Base-by-base conservation (phyloP, 2,113 vertebrate species). In the Sylvia atricapilla region DNA sequence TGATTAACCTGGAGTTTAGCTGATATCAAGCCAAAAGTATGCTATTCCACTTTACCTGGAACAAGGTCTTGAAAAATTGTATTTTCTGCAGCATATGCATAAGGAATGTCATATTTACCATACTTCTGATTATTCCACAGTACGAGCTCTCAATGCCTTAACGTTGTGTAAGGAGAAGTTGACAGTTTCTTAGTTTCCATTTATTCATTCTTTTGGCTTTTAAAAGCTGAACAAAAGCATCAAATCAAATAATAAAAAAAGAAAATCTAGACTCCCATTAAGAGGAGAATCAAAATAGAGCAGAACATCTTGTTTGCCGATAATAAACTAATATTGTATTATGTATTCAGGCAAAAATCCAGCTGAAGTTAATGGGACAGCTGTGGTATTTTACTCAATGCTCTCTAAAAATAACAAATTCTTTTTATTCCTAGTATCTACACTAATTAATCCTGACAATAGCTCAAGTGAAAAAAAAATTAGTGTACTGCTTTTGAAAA, bases 1-100 rank as follows among this genome's bases (percentile, higher is more conserved):
- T 94, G 94, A 97, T 98, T 97, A 97, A 97, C 90, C 85, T 89
- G 90, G 95, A 96, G 77, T 96, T 95, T 97, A 90, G 88, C 62
- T 81, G 93, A 93, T 96, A 97, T 89, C 76, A 83, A 72, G 75
- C n/a, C 77, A 83, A 89, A 96, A 95, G 80, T 91, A 60, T 11
- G 39, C 66, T 84, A 88, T 83, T 90, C 78, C 84, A 96, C 64
- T 91, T 96, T 97, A 96, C 60, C 55, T 94, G 84, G 90, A 91
- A 92, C 84, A 94, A 90, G 73, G 58, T 85, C 53, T 90, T 89
- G 66, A 82, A 72, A 95, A 94, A 88, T 62, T 91, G 37, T 55
- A 52, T 94, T 90, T 95, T 84, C 78, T 87, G 13, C 55, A 84
- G 59, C 55, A 72, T 87, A 84, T 89, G 76, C 50, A 59, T 73